Evolutionary conservation across 2,888 invertebrate genomes (phyloP), one percentile per base, ranked within the genome.

Genomic region (Ischnus inquisitorius): DNA sequence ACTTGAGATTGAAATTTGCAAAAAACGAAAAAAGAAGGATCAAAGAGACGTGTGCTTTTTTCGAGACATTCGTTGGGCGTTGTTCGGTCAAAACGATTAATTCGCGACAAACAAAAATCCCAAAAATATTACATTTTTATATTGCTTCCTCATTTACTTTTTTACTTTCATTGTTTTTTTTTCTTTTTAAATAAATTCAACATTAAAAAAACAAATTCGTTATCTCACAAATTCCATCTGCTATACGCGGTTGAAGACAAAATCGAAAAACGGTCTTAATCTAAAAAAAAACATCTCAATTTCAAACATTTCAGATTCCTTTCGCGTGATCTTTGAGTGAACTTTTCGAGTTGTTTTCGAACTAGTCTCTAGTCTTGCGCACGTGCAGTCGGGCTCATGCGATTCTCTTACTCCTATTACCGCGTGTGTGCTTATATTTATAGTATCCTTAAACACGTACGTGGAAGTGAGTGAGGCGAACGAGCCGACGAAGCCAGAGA

Each of bases 401-500:
- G 22, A 14, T n/a, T 22, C 12, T 46, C 25, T 12, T 67, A 46
- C 43, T 19, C 22, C 19, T 41, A 28, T 62, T 25, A 5, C 8
- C 22, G 43, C 39, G 41, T 3, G 43, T 48, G 28, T 25, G 34
- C 12, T n/a, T 69, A 69, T 69, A 51, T 69, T 51, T 51, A 34
- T 51, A 64, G 64, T 39, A 41, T 22, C 16, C 16, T n/a, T 60
- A 41, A 28, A 41, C 28, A 46, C 46, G 25, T 48, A 14, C 19
- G 19, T 54, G 22, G 25, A 12, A 4, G 14, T 8, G 8, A 12
- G 14, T 14, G 60, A 48, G 19, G 41, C 57, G 60, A 82, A 43
- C 14, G 48, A 71, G 65, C 25, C 8, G n/a, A 68, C 65, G 39
- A 54, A 19, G 46, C 34, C 64, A n/a, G 65, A 68, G 65, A 62